Evolutionary conservation across 2,113 vertebrate species (phyloP).

Genomic region (Boulengeromyrus knoepffleri): DNA sequence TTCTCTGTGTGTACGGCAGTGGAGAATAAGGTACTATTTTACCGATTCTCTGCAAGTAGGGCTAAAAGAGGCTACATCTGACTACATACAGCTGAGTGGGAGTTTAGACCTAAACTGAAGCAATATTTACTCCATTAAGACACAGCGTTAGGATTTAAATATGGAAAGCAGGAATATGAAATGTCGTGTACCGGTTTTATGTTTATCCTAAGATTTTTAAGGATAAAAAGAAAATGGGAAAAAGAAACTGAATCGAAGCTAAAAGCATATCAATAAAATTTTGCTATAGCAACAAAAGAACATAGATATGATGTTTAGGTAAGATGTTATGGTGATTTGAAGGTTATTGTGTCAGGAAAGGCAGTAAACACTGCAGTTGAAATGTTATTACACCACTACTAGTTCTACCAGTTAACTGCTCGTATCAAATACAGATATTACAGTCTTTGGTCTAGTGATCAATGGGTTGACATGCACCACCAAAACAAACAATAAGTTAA

Average conservation of each 20-base stretch:
- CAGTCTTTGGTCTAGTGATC: constrained; percentile 24
- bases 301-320: not conserved
- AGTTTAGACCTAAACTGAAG: not conserved
- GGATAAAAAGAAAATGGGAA: not conserved
- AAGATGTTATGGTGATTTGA: not conserved
- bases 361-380: not conserved
- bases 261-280: not conserved
- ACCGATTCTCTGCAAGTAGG: not conserved
- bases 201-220: not conserved
- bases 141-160: constrained; percentile 1
- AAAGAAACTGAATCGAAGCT: not conserved
- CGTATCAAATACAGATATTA: not conserved
- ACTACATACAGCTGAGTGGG: not conserved
- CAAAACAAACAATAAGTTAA: not conserved
- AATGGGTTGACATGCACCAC: not conserved
- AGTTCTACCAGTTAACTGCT: not conserved
- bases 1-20: not conserved
- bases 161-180: not conserved
- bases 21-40: not conserved
- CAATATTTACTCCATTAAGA: not conserved
- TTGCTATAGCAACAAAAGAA: not conserved
- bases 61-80: not conserved
- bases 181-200: not conserved
- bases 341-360: not conserved
- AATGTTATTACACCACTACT: not conserved